Conservation (phyloP, 2,888 invertebrate genomes). For the Plagodis dolabraria region DNA sequence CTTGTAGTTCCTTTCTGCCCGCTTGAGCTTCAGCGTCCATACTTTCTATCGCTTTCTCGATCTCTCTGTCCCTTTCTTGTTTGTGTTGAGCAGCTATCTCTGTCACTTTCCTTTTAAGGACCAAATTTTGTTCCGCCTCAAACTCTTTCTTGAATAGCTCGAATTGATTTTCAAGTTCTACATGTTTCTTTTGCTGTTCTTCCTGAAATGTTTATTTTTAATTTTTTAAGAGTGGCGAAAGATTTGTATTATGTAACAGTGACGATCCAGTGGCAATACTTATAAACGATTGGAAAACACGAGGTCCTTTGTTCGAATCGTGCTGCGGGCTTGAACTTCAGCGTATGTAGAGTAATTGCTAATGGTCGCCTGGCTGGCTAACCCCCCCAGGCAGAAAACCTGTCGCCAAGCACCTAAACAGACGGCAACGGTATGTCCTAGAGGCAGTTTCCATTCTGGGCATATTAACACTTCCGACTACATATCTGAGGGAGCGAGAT, state of each 20-base stretch:
- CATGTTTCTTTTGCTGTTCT: constrained; percentile 83
- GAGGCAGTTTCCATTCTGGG: no score
- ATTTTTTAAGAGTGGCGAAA: not conserved
- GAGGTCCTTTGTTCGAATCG: no score
- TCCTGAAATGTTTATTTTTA: constrained; percentile 47
- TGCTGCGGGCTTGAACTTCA: no score
- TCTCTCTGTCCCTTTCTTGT: constrained; percentile 91
- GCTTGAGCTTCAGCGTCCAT: constrained; percentile 88
- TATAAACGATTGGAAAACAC: no score
- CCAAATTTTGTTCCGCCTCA: constrained; percentile 85
- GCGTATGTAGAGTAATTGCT: no score
- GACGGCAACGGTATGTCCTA: no score
- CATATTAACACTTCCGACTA: no score
- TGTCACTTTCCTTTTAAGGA: constrained; percentile 87
- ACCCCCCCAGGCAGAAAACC: no score
- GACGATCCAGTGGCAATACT: no score
- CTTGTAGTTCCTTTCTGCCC: constrained; percentile 85
- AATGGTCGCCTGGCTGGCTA: no score
- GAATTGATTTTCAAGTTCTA: constrained; percentile 85
- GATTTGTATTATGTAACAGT: not conserved
- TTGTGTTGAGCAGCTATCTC: constrained; percentile 88
- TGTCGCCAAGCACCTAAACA: no score
- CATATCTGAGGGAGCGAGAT: no score
- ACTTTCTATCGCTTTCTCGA: constrained; percentile 89
- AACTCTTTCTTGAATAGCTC: constrained; percentile 87